Base-by-base conservation (phyloP, 2,797 vertebrate species). In the Notolabrus celidotus region DNA sequence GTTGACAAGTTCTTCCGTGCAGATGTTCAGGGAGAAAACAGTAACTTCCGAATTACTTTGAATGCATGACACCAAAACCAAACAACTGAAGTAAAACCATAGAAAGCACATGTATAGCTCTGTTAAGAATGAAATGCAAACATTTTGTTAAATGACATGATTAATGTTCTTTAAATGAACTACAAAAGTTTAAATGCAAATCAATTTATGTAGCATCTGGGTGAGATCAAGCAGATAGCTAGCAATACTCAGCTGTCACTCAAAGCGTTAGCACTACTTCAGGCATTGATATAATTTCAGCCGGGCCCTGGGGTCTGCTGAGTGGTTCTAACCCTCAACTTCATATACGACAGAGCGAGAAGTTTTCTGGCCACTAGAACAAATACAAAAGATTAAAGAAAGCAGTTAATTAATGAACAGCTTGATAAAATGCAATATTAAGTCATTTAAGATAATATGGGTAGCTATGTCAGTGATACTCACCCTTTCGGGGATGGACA, bases 401-500 rank as follows among this genome's bases (percentile, higher is more conserved):
- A 56, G 11, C 8, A 10, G 2, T 27, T 46, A 34, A 38, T 43
- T 20, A 27, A 27, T 61, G 14, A 34, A 19, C 16, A 42, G n/a
- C 8, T 27, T 29, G 50, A 67, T 7, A 10, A 27, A 29, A 51
- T 11, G 7, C 43, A 41, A 2, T 34, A 2, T 1, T 4, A 19
- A 14, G 19, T 33, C 0, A 19, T 17, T 53, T 34, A 15, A 15
- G 7, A 19, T 31, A 7, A 5, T 6, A 31, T 31, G 9, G 10
- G 29, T 9, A 46, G 9, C 1, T 58, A 36, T 11, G n/a, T 19
- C 17, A 7, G 10, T 8, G n/a, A 59, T 53, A 74, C 80, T 77
- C 55, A 89, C 79, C 27, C 7, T 43, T 80, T 82, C 0, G 77
- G 83, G 1, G 74, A 83, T 33, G 81, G 79, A 46, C 42, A 60